phyloP scores from a whole-genome alignment of 2,888 invertebrate species.

The Platerodrilus igneus region DNA sequence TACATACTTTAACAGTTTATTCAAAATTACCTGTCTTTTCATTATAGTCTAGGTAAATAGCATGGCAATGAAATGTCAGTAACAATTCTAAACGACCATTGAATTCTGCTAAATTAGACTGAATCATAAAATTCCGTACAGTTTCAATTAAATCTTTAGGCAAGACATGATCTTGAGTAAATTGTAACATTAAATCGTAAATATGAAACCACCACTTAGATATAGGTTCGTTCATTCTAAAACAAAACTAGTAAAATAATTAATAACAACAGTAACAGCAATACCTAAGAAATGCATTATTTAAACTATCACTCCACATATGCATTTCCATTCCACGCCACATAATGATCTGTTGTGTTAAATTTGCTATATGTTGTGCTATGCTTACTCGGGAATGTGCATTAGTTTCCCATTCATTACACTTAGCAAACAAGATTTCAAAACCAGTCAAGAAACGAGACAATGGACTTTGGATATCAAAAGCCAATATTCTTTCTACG shows the following conservation, averaged over 20 bases:
- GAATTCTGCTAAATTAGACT: conserved; percentile 80
- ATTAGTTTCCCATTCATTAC: conserved; percentile 89
- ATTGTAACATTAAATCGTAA: conserved; percentile 66
- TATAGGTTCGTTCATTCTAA: conserved; percentile 61
- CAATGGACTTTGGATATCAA: conserved; percentile 77
- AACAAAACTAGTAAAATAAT: conserved; percentile 29
- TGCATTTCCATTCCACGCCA: conserved; percentile 89
- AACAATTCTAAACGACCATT: conserved; percentile 72
- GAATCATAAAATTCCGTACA: conserved; percentile 77
- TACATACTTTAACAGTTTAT: neutral
- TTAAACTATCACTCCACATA: conserved; percentile 81
- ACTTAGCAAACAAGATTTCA: conserved; percentile 79
- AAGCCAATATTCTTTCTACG: conserved; percentile 60
- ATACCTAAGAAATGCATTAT: conserved; percentile 61
- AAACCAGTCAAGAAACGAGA: conserved; percentile 86
- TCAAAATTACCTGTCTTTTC: conserved; percentile 18
- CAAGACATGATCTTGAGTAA: conserved; percentile 42
- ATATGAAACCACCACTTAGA: conserved; percentile 90
- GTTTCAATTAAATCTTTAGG: conserved; percentile 52
- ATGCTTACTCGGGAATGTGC: conserved; percentile 85
- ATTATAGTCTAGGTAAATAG: conserved; percentile 52
- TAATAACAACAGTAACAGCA: conserved; percentile 7
- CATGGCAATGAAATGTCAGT: conserved; percentile 75
- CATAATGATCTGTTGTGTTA: conserved; percentile 77
- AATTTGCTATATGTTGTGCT: conserved; percentile 61